Evolutionary conservation across 2,113 vertebrate genomes (phyloP), one percentile per base, ranked within the genome.

Genomic region (Bos taurus): DNA sequence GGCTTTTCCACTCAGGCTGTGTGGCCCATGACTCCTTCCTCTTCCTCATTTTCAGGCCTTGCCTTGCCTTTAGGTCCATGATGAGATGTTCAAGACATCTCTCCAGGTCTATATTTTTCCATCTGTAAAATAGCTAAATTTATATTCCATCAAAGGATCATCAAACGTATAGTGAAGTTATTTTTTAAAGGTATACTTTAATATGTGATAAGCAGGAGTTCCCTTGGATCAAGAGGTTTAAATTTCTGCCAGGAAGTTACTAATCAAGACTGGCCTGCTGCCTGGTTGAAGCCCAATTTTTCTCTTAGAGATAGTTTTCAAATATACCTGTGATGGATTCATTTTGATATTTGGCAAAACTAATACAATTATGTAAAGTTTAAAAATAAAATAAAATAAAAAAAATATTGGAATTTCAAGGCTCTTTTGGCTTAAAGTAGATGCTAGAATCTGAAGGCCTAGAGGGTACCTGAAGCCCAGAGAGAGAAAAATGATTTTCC

Each of bases 301-400:
- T 90, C 25, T 88, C 78, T 85, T 90, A 91, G 62, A 96, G 33
- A 89, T 4, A 52, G 48, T 96, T 88, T 95, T 95, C 77, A 95
- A 92, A 56, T 91, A 40, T 40, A 40, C 40, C 40, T 40, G 40
- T 40, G 40, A 40, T 40, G 40, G 40, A 40, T 40, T 40, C 40
- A 40, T 40, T 40, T 40, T 40, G 40, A 40, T 40, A 40, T 40
- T 40, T 40, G 40, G 40, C 40, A 40, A 40, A 40, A 40, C 40
- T 40, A 40, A 40, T 4, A 40, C 40, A 40, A 40, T 40, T 40
- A 40, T 40, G 4, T 40, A 40, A 40, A 40, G 40, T 40, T 40
- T 40, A 40, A 40, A 40, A 40, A 40, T 40, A 40, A 40, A 40
- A 40, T 40, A 40, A 40, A 40, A 40, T 40, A 4, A 4, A 40